Conservation (phyloP, 37 sponge, comb jelly and placozoan species). For the Lycopodina hypogea region DNA sequence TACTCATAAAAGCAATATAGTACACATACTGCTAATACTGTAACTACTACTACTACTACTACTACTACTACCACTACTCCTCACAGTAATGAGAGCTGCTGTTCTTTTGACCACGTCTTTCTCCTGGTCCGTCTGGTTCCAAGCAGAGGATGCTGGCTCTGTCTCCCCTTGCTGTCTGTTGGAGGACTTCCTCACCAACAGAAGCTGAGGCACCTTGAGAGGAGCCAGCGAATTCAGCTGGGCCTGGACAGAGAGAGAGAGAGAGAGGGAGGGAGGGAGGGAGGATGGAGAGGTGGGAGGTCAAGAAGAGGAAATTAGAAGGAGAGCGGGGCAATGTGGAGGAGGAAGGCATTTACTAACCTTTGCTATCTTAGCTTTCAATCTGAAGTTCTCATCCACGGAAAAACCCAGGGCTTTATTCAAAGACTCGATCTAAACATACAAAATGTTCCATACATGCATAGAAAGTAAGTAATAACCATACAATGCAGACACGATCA, state of each 20-base stretch:
- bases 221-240: slow-evolving; percentile 67
- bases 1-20: not conserved
- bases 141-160: not conserved
- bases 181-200: not conserved
- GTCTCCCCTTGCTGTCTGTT: not conserved
- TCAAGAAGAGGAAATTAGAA: no score
- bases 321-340: not conserved
- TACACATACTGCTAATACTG: not conserved
- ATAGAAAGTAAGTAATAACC: not conserved
- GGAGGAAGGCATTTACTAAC: slow-evolving; percentile 7
- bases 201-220: slow-evolving; percentile 33
- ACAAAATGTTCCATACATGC: not conserved
- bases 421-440: slow-evolving; percentile 53
- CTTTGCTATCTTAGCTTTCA: slow-evolving; percentile 60
- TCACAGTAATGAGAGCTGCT: slow-evolving; percentile 40
- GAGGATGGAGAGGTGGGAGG: not conserved
- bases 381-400: slow-evolving; percentile 47
- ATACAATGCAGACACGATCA: not conserved
- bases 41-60: not conserved
- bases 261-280: not conserved
- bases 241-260: slow-evolving; percentile 21
- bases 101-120: slow-evolving; percentile 40
- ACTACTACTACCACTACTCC: not conserved
- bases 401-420: slow-evolving; percentile 56
- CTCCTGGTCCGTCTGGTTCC: slow-evolving; percentile 67